Base-by-base conservation (phyloP, 2,113 vertebrate genomes). In the Turnix velox region DNA sequence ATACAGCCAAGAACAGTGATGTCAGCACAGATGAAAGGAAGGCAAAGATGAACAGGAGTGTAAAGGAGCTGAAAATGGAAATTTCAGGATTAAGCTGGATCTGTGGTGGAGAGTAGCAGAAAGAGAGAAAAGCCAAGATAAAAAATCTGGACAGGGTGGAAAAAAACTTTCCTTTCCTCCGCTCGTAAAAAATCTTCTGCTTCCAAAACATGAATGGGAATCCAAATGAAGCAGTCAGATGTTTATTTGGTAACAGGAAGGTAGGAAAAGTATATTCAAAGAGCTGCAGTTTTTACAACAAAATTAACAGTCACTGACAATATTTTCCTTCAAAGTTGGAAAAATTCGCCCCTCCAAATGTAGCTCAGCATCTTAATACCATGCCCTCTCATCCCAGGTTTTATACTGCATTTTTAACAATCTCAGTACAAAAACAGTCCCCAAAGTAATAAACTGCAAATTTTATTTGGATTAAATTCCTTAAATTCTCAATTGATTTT, bases 1-100 rank as follows among this genome's bases (percentile, higher is more conserved):
- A 72, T 14, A 10, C 69, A 89, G 87, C 48, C 81, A 85, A 67
- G 91, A 90, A 91, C 35, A 79, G 52, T 28, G 5, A 37, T 75
- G 67, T 88, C 69, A 93, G 49, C 68, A 79, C 84, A 94, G 72
- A 92, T 40, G 71, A 89, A 76, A 91, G 31, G 67, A 76, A 88
- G 54, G 72, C 57, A 84, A 76, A 42, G 80, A 62, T 0, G 0
- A 57, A 37, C 69, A 69, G n/a, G 33, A 58, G 51, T 54, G 62
- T 91, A 83, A 94, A 84, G 89, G 39, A 92, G 77, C 40, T 88
- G 67, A 80, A 92, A 91, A 85, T 45, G 28, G 78, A 89, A 75
- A 72, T 61, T 85, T 28, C 62, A 83, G 75, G 55, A 89, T 82
- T 13, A 30, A 39, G 20, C 12, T n/a, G 49, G 55, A 73, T 45